Evolutionary conservation across 2,888 invertebrate genomes (phyloP), one percentile per base, ranked within the genome.

Genomic region (Nebria brevicollis): DNA sequence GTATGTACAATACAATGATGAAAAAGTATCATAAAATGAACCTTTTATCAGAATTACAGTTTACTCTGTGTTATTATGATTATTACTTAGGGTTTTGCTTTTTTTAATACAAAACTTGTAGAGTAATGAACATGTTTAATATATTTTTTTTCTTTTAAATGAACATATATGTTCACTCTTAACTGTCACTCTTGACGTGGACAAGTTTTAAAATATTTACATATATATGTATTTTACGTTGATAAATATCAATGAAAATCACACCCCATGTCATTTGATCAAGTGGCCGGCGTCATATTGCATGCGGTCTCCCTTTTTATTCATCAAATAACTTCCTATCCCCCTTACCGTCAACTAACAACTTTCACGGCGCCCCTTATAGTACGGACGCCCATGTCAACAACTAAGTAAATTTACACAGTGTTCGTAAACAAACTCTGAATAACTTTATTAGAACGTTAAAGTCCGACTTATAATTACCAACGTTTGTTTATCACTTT

Each of bases 1-100:
- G 54, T 54, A 54, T 54, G 54, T 54, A 54, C 54, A 54, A 54
- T 54, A 8, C 54, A 54, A 8, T 54, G 54, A 54, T 54, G 54
- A 54, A 54, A 54, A 70, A 34, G 20, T 13, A 70, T 26, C 65
- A 75, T 72, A 80, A 75, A 80, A 75, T 65, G 72, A 72, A 72
- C 73, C 80, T 80, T 80, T 80, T 80, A 80, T 80, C 80, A 75
- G 80, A 80, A 80, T 80, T 80, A 80, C 80, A 72, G 70, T 75
- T 75, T 66, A 66, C 80, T 70, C 80, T 70, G 75, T 80, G 54
- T 54, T 54, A 54, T 54, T 54, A 11, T 43, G 26, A 77, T 77
- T 77, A 77, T 77, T 77, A 68, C 77, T 77, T 70, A 34, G 34
- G 34, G 2, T 34, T 34, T 34, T 34, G 34, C 34, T 2, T 34